Evolutionary conservation across 2,797 vertebrate genomes (phyloP).

Genomic region (Amphiprion clarkii): DNA sequence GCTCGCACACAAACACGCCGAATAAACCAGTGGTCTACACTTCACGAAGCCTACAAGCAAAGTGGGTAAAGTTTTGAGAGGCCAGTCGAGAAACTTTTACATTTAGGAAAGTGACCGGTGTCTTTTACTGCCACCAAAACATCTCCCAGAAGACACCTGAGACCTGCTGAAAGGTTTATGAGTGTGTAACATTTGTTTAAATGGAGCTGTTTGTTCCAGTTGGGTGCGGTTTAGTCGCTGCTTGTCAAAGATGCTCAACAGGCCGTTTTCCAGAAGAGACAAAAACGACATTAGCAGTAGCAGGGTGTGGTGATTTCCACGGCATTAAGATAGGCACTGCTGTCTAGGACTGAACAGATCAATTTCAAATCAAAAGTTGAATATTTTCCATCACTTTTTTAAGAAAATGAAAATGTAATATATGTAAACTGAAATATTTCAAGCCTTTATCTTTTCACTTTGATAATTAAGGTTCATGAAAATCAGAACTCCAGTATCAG

Average conservation of each 20-base stretch:
- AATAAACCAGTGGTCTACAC: slow-evolving; percentile 19
- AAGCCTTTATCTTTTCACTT: too few relatives aligned
- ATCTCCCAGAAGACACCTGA: background rate
- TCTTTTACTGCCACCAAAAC: slow-evolving; percentile 2
- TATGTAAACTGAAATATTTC: too few relatives aligned
- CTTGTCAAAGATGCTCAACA: slow-evolving; percentile 36
- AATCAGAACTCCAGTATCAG: too few relatives aligned
- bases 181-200: slow-evolving; percentile 34
- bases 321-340: too few relatives aligned
- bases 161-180: slow-evolving; percentile 8
- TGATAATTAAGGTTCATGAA: too few relatives aligned
- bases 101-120: slow-evolving; percentile 7
- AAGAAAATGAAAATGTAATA: too few relatives aligned
- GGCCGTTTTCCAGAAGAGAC: slow-evolving; percentile 15
- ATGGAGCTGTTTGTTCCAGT: slow-evolving; percentile 39
- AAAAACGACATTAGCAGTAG: slow-evolving; percentile 2
- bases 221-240: slow-evolving; percentile 18
- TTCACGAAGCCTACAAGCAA: slow-evolving; percentile 20
- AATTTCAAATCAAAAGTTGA: too few relatives aligned
- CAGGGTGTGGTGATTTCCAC: background rate
- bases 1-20: slow-evolving; percentile 25
- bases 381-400: too few relatives aligned
- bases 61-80: slow-evolving; percentile 26
- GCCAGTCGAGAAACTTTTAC: slow-evolving; percentile 12
- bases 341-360: too few relatives aligned